Percentiles rank a stretch among this genome's conserved stretches.
These are phyloP conservation scores for Dicroscelio sp. DNA, from an alignment of 2,888 invertebrate species.

Conservation along the genomic window DNA sequence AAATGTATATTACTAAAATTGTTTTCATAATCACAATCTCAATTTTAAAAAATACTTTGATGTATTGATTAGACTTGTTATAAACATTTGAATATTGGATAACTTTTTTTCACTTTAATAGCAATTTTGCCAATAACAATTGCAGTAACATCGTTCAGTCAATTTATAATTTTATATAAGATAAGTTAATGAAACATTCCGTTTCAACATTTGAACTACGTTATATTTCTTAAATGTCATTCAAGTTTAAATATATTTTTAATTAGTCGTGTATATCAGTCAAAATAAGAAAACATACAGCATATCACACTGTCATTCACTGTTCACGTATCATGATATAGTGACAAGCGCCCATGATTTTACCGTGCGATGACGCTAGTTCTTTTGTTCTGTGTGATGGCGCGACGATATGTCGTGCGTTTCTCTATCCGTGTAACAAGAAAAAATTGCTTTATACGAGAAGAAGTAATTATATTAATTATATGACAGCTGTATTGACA, in stretches of 20 bases:
- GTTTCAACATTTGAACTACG: not conserved
- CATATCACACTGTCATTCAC: not conserved
- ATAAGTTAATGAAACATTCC: not conserved
- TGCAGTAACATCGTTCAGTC: not conserved
- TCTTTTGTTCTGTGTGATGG: not conserved
- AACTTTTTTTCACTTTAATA: too few relatives aligned
- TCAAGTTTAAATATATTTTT: not conserved
- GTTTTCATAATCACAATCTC: not conserved
- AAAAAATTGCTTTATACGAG: too few relatives aligned
- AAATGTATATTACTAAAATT: too few relatives aligned
- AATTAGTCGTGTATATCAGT: not conserved
- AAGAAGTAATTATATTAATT: too few relatives aligned
- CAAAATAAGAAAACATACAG: not conserved
- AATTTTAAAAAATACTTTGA: not conserved
- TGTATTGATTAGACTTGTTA: not conserved
- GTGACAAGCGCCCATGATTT: not conserved
- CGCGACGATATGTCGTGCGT: not conserved
- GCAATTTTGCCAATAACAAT: not conserved
- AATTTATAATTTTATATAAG: not conserved
- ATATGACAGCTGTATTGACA: too few relatives aligned
- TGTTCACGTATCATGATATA: not conserved
- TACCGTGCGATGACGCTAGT: not conserved
- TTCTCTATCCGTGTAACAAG: too few relatives aligned
- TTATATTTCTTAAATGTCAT: not conserved
- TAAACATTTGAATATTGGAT: not conserved